phyloP scores from a whole-genome alignment of 2,113 vertebrate species.

The Onychorhynchus coronatus region DNA sequence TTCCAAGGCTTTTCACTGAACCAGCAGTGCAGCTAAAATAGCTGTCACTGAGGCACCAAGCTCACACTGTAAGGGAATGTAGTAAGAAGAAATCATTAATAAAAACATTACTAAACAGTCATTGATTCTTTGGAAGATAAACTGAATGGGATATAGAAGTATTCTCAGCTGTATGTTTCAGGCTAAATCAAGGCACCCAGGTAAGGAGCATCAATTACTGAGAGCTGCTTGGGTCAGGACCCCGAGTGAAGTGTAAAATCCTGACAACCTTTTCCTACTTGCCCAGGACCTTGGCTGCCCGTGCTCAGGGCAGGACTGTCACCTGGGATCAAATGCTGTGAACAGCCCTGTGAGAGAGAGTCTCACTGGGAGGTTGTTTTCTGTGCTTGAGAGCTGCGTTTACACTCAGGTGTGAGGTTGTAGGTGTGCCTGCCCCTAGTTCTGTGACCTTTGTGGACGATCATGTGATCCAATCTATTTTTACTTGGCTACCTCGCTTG shows the following conservation, averaged over 20 bases:
- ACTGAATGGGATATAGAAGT: neutral
- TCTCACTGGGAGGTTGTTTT: neutral
- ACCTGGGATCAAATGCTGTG: neutral
- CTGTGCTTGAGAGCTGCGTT: fast-evolving
- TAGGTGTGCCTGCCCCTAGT: neutral
- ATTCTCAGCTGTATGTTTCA: neutral
- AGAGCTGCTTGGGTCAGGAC: neutral
- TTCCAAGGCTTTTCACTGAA: neutral
- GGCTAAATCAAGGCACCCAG: neutral
- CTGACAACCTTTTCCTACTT: fast-evolving
- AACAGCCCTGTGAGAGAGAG: neutral
- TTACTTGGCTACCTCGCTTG: neutral
- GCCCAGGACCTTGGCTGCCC: neutral
- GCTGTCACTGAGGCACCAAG: neutral
- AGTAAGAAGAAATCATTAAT: neutral
- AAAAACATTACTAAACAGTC: neutral
- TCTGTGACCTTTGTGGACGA: neutral
- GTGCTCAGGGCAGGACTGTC: too few relatives aligned
- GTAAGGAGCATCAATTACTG: neutral
- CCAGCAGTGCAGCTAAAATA: neutral
- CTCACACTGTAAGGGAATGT: neutral
- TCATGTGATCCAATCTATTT: fast-evolving
- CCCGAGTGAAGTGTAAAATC: fast-evolving
- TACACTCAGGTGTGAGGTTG: neutral
- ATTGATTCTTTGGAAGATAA: neutral